Evolutionary conservation across 2,797 vertebrate genomes (phyloP).

Genomic region (Pangasius larnaudii): DNA sequence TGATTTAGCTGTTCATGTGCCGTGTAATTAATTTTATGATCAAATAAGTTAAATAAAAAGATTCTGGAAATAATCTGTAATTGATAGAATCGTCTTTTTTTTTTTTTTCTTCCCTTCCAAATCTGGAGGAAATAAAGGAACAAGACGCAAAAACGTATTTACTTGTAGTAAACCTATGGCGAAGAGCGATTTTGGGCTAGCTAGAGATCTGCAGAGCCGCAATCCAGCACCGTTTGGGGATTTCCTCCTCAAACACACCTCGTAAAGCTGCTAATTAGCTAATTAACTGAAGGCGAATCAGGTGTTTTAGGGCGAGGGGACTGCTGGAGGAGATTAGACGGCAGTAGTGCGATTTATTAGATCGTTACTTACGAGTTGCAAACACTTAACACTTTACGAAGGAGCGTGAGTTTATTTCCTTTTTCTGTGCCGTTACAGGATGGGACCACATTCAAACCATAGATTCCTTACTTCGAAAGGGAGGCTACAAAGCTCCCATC

Average conservation of each 20-base stretch:
- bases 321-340: not conserved
- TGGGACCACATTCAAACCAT: conserved; percentile 99
- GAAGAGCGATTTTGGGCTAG: not conserved
- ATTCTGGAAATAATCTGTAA: not conserved
- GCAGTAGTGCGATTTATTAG: not conserved
- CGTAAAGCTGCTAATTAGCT: not conserved
- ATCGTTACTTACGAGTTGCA: not conserved
- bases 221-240: too few relatives aligned
- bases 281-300: not conserved
- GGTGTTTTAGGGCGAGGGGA: not conserved
- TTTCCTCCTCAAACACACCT: too few relatives aligned
- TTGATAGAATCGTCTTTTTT: not conserved
- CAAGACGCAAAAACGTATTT: not conserved
- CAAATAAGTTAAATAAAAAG: not conserved
- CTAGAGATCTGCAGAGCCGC: too few relatives aligned
- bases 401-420: not conserved
- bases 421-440: conserved; percentile 74
- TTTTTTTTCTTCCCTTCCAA: not conserved
- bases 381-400: not conserved
- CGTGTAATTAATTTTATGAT: not conserved
- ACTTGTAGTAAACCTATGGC: not conserved
- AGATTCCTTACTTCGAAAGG: conserved; percentile 99
- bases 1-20: not conserved
- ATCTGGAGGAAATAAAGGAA: not conserved
- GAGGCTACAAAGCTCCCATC: conserved; percentile 99